Base-by-base conservation (phyloP, 2,113 vertebrate genomes). In the Sitta europaea region DNA sequence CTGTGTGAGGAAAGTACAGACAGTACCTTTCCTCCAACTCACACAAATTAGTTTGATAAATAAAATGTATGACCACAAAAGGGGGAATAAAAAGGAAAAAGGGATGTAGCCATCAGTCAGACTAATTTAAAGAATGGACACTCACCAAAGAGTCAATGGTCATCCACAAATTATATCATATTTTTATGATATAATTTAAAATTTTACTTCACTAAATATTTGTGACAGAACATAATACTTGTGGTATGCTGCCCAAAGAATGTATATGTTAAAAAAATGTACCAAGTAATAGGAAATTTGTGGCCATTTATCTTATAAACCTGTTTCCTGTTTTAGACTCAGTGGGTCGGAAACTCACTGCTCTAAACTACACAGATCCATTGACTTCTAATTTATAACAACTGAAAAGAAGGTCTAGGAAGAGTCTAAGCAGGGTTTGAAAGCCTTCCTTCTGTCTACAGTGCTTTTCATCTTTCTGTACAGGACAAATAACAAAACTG, bases 241-340 rank as follows among this genome's bases (percentile, higher is more conserved):
- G 38, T 61, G 57, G 36, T 80, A 84, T 86, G 43, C 54, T 90
- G 40, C 63, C 84, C 59, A 53, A 86, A 83, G 76, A 84, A 84
- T 81, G 61, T 29, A 71, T 63, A 36, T 59, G 86, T 47, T 50
- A 9, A 38, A 84, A 82, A 87, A 58, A 36, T 43, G 16, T 18
- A 57, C 71, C 43, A 75, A 88, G 7, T 63, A 91, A 92, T 65
- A 92, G 45, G 54, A 92, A 92, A 63, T 91, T 82, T 88, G 55
- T 86, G 78, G 35, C 36, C 36, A 33, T 92, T 93, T 74, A 53
- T 90, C 47, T 86, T 71, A 40, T 54, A 86, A 91, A 63, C 33
- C 40, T 78, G 12, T 84, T 95, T 92, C 75, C 88, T 86, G 31
- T 57, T 95, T 94, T 61, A 93, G 51, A 88, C 53, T 94, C n/a